phyloP scores from a whole-genome alignment of 2,113 vertebrate species.

The Sinocyclocheilus anshuiensis region DNA sequence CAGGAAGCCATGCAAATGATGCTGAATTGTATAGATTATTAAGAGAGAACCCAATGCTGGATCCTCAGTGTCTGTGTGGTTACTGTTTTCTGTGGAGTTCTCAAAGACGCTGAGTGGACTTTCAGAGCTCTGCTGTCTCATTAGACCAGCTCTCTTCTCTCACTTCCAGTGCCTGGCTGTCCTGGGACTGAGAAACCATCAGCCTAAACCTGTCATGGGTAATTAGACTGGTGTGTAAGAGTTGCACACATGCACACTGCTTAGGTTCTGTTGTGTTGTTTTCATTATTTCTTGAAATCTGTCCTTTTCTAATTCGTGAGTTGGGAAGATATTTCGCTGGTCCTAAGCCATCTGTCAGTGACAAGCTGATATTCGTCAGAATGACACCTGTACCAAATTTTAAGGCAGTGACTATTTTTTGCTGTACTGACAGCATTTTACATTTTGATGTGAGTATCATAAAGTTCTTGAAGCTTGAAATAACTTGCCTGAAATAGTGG shows the following conservation, averaged over 20 bases:
- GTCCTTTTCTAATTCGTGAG: not conserved
- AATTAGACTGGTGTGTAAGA: constrained; percentile 5
- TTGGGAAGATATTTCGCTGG: not conserved
- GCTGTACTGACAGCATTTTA: not conserved
- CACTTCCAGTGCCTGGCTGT: not conserved
- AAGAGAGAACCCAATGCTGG: not conserved
- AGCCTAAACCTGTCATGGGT: not conserved
- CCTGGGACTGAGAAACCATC: not conserved
- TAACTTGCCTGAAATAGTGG: constrained; percentile 9
- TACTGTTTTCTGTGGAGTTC: not conserved
- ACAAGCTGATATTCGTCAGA: not conserved
- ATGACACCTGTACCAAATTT: not conserved
- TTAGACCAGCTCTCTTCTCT: constrained; percentile 2
- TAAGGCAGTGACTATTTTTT: not conserved
- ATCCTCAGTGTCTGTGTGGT: not conserved
- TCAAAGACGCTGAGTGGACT: not conserved
- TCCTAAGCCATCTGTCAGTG: not conserved
- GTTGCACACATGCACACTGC: not conserved
- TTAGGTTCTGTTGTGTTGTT: not conserved
- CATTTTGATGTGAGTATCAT: not conserved
- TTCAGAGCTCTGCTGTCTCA: not conserved
- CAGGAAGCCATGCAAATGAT: not conserved
- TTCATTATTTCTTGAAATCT: not conserved
- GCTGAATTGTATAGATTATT: constrained; percentile 9
- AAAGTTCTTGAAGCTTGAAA: not conserved